A percentile compares a stretch with the other conserved stretches of the same genome.
Evolutionary conservation across 1,140 invertebrate genomes (phyloP).

Genomic region (Drosophila jambulina): DNA sequence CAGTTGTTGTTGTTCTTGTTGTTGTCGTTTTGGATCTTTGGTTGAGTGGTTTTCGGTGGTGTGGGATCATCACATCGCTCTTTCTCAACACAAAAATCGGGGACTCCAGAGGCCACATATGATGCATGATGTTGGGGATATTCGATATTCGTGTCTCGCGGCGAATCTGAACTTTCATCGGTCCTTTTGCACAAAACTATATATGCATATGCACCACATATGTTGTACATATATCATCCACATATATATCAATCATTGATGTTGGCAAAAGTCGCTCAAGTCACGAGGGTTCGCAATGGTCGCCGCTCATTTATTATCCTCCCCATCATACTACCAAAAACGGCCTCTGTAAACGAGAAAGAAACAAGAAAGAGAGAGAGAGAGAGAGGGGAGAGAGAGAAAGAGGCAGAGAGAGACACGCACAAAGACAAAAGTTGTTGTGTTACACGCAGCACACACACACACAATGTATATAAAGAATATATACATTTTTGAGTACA

Average conservation of each 20-base stretch:
- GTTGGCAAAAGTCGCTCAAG: constrained; percentile 73
- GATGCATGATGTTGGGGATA: constrained; percentile 85
- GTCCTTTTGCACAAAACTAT: constrained; percentile 62
- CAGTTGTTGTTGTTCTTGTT: constrained; percentile 36
- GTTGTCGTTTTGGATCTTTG: constrained; percentile 28
- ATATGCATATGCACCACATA: constrained; percentile 21
- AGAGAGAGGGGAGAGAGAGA: constrained; percentile 60
- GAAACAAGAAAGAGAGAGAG: constrained; percentile 66
- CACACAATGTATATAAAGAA: constrained; percentile 19
- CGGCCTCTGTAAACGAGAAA: constrained; percentile 85
- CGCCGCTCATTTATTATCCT: constrained; percentile 78
- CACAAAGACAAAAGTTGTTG: constrained; percentile 60
- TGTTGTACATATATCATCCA: constrained; percentile 15
- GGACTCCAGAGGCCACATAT: constrained; percentile 84
- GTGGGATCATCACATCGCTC: constrained; percentile 47
- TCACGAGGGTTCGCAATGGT: constrained; percentile 72
- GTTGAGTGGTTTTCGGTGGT: constrained; percentile 38
- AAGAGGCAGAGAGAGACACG: constrained; percentile 68
- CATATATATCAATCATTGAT: constrained; percentile 17
- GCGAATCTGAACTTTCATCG: constrained; percentile 56
- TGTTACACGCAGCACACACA: constrained; percentile 35
- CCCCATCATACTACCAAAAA: constrained; percentile 85
- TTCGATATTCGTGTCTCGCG: constrained; percentile 58
- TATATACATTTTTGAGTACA: constrained; percentile 27
- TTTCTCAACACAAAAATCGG: constrained; percentile 68